phyloP scores from a whole-genome alignment of 2,113 vertebrate genomes.

The Castor canadensis region DNA sequence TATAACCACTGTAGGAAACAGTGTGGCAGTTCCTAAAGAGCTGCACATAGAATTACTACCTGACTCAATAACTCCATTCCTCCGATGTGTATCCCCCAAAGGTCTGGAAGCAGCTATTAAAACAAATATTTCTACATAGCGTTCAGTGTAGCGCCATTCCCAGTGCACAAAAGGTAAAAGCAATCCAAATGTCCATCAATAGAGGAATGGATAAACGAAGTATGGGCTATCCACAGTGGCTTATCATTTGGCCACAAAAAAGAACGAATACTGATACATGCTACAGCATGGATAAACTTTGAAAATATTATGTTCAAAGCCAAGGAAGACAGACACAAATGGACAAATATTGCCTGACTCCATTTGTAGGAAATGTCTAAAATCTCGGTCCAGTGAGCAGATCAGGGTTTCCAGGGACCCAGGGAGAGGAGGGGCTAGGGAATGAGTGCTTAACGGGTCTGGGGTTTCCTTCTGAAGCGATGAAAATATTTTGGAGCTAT shows the following conservation, averaged over 20 bases:
- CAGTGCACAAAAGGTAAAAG: background rate
- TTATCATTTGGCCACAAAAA: background rate
- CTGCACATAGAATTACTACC: background rate
- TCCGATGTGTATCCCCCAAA: too few relatives aligned
- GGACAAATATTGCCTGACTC: background rate
- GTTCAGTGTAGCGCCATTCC: background rate
- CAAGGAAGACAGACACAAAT: background rate
- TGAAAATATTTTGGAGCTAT: background rate
- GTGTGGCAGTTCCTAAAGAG: background rate
- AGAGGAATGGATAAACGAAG: background rate
- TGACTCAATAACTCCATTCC: background rate
- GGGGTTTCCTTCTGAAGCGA: background rate
- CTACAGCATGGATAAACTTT: background rate
- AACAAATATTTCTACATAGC: background rate
- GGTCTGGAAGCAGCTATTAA: background rate
- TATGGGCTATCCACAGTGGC: background rate
- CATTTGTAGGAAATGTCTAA: background rate
- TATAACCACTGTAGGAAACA: background rate
- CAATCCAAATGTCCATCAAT: background rate
- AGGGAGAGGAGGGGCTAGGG: background rate
- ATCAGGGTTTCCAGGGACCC: background rate
- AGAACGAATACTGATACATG: background rate
- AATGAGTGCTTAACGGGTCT: background rate
- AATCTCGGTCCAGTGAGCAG: background rate
- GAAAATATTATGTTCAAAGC: background rate